A percentile compares a stretch with the other conserved stretches of the same genome.
phyloP scores from a whole-genome alignment of 2,113 vertebrate genomes.

The Alethe diademata region DNA sequence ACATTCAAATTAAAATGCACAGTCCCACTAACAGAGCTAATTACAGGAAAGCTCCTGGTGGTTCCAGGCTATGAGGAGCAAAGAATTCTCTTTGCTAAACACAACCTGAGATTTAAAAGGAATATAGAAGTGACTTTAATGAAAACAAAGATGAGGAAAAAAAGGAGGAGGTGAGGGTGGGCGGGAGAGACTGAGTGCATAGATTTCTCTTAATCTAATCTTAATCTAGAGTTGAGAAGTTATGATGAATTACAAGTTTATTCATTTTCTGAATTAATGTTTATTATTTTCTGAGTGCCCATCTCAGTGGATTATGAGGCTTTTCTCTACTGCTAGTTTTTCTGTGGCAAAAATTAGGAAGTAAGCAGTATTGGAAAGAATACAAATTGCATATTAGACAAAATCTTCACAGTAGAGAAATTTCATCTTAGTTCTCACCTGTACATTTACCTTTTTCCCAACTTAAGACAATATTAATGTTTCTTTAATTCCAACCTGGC shows the following conservation, averaged over 20 bases:
- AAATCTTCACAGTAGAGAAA: not conserved
- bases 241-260: not conserved
- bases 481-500: not conserved
- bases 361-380: not conserved
- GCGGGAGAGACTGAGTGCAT: not conserved
- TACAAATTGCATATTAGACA: not conserved
- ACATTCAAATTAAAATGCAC: not conserved
- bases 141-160: not conserved
- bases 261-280: not conserved
- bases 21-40: not conserved
- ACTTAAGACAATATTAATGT: not conserved
- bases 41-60: not conserved
- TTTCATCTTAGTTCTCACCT: not conserved
- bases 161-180: fast-evolving
- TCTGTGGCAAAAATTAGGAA: not conserved
- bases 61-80: not conserved
- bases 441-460: not conserved
- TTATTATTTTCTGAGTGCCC: not conserved
- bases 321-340: not conserved
- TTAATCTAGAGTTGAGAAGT: not conserved
- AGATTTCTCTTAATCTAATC: not conserved
- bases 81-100: not conserved
- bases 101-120: not conserved
- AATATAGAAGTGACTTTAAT: not conserved
- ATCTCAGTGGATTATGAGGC: not conserved